Conservation (phyloP, 2,888 invertebrate species). For the Plusia festucae region DNA sequence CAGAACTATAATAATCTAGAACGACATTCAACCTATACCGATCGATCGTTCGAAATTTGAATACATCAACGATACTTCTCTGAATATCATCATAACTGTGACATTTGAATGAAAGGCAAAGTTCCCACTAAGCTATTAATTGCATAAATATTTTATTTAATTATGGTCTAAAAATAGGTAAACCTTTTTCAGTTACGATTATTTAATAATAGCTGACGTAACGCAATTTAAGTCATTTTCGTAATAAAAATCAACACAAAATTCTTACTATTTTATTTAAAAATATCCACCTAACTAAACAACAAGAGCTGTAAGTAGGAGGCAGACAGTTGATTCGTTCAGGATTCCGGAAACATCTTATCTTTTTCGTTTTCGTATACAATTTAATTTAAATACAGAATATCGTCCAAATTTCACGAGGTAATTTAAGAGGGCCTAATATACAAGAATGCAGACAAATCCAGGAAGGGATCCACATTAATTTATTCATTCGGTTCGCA, state of each 20-base stretch:
- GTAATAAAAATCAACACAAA: too few relatives aligned
- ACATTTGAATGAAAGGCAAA: conserved; percentile 45
- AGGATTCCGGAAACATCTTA: background rate
- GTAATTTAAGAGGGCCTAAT: conserved; percentile 8
- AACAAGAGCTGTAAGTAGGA: background rate
- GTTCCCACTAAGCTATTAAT: conserved; percentile 22
- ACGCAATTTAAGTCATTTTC: too few relatives aligned
- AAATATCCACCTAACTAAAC: background rate
- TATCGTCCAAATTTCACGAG: background rate
- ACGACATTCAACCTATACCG: background rate
- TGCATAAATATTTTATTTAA: conserved; percentile 33
- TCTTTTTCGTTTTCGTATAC: background rate
- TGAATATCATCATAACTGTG: conserved; percentile 23
- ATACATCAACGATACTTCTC: conserved; percentile 8
- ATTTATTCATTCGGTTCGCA: conserved; percentile 41
- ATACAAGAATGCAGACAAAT: conserved; percentile 29
- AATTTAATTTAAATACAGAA: conserved; percentile 1
- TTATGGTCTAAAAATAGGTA: conserved; percentile 32
- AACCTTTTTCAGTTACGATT: too few relatives aligned
- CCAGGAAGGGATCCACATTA: conserved; percentile 18
- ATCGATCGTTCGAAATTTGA: background rate
- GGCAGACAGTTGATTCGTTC: background rate
- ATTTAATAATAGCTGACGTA: too few relatives aligned
- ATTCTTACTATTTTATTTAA: too few relatives aligned
- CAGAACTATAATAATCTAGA: background rate